Base-by-base conservation (phyloP, 1,140 invertebrate species). In the Ephestia elutella region DNA sequence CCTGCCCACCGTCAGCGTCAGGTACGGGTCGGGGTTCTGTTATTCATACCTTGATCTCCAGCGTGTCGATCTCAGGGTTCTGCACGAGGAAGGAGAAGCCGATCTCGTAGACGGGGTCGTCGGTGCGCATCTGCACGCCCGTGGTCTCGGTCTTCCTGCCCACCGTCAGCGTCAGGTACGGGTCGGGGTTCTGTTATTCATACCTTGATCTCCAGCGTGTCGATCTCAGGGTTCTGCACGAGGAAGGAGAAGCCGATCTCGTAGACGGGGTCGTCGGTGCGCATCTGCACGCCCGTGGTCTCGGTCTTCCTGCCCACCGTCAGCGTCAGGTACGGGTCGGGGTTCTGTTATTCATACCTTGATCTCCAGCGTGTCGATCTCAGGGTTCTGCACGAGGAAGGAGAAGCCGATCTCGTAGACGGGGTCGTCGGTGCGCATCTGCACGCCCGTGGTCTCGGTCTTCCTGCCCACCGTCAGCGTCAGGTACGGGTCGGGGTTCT, bases 191-290 rank as follows among this genome's bases (percentile, higher is more conserved):
- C 30, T n/a, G n/a, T n/a, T n/a, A n/a, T 55, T 62, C 64, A 62
- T 86, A 94, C 94, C 90, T 93, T 93, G 19, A 96, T 86, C 63
- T 95, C 92, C 2, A 98, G 79, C 28, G 93, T 92, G 72, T n/a
- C n/a, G n/a, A n/a, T 97, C 75, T 96, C 93, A 0, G 97, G 97
- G 89, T 98, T 97, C 59, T 92, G 91, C 5, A 98, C 93, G 3
- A 98, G 91, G 89, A 98, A 98, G 0, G 95, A 94, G 78, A 98
- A 97, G 13, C 95, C 96, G 86, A 94, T 93, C 78, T 96, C 94
- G 80, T 90, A 91, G 56, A 94, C 92, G 15, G 94, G 95, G 70
- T 93, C 91, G 63, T 93, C 93, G 2, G 93, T 94, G 59, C 94
- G 90, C n/a, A n/a, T n/a, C n/a, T n/a, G n/a, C n/a, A n/a, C n/a